Evolutionary conservation across 2,888 invertebrate species (phyloP), one percentile per base, ranked within the genome.

Genomic region (Ecliptopera silaceata): DNA sequence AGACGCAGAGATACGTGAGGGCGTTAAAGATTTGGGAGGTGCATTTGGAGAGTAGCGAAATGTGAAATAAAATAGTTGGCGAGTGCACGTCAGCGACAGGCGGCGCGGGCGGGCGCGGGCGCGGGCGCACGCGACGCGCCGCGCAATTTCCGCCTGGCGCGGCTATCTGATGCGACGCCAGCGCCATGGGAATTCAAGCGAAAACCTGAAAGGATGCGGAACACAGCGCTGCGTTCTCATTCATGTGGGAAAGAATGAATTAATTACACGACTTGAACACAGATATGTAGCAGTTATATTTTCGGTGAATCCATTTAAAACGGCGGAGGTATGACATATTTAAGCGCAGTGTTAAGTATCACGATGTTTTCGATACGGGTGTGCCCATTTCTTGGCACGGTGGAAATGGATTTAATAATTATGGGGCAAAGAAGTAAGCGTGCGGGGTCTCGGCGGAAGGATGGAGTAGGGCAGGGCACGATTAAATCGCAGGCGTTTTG

Each of bases 401-500:
- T 76, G 69, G 75, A 77, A 86, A 86, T 84, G 82, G 83, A 86
- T 86, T 86, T 82, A 86, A 86, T 88, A 87, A 88, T 87, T 86
- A 88, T 83, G 81, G 82, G 76, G 80, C 71, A 86, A 86, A 84
- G 84, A 84, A 85, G 80, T 80, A 79, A 82, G 80, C 81, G 84
- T 85, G 84, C 81, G 83, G 82, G 84, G 85, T 84, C 81, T 83
- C 66, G 75, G 81, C 80, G 84, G 84, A 84, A 86, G 79, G 80
- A 80, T 76, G 84, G 84, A 82, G 79, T 79, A 84, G 76, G 86
- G 86, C 75, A 81, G 77, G 79, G 82, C 77, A 79, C 84, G 89
- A 89, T 91, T 85, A 84, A 87, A 90, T 89, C 89, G 88, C 84
- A 81, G 83, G 80, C 87, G 88, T 88, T 89, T 90, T 84, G 89